These are phyloP conservation scores for Drosophila nigrodunni DNA, from an alignment of 1,140 invertebrate species.

Conservation along the genomic window DNA sequence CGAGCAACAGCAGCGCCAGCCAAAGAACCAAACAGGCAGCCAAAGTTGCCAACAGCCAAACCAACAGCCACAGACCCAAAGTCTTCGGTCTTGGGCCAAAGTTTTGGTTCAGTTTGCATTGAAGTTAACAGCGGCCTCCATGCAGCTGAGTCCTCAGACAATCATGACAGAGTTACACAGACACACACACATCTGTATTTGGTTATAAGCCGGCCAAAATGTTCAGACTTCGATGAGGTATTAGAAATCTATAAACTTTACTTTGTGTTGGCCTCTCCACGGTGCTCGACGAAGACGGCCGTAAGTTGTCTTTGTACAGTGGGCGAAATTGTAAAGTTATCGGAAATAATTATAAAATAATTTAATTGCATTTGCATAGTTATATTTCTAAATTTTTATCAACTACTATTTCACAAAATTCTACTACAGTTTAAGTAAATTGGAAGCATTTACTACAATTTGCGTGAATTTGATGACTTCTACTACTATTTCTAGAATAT, in stretches of 20 bases:
- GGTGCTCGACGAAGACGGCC: constrained; percentile 11
- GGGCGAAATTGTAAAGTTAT: neutral
- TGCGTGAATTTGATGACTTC: too few relatives aligned
- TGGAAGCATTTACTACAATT: too few relatives aligned
- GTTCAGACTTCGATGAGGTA: constrained; percentile 49
- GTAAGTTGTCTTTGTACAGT: neutral
- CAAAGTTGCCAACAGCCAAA: constrained; percentile 61
- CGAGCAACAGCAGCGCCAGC: constrained; percentile 36
- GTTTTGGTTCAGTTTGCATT: constrained; percentile 59
- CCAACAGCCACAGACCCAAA: constrained; percentile 53
- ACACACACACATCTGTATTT: constrained; percentile 16
- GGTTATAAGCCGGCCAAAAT: constrained; percentile 25
- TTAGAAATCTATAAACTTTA: constrained; percentile 74
- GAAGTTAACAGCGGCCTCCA: constrained; percentile 56
- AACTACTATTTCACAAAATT: too few relatives aligned
- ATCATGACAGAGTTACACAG: constrained; percentile 5
- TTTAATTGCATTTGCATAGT: neutral
- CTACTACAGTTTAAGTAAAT: too few relatives aligned
- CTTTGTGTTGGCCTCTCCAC: constrained; percentile 37
- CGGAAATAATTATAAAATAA: neutral
- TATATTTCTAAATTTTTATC: too few relatives aligned
- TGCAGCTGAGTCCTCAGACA: constrained; percentile 56
- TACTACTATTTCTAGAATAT: too few relatives aligned
- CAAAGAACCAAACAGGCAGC: constrained; percentile 26
- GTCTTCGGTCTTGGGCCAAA: constrained; percentile 53